Evolutionary conservation across 1,140 invertebrate genomes (phyloP).

Genomic region (Neomicropteryx cornuta): DNA sequence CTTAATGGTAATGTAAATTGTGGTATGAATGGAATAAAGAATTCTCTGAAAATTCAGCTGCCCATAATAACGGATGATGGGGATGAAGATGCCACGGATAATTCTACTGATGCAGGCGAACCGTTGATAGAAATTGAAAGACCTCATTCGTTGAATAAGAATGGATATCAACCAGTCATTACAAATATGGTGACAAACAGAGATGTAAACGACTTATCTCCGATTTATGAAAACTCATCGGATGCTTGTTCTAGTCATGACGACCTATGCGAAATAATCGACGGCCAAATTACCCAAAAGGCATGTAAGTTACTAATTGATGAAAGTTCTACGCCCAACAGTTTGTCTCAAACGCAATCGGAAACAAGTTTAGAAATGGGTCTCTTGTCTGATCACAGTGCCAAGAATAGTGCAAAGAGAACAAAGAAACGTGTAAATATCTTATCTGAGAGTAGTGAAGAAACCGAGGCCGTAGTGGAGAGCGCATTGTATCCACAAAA

Average conservation of each 20-base stretch:
- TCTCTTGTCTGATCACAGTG: slow-evolving; percentile 25
- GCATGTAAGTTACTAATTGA: slow-evolving; percentile 29
- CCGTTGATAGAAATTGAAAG: slow-evolving; percentile 13
- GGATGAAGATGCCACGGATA: slow-evolving; percentile 27
- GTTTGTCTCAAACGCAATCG: slow-evolving; percentile 37
- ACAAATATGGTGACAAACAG: slow-evolving; percentile 27
- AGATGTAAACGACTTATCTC: slow-evolving; percentile 38
- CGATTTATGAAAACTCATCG: slow-evolving; percentile 40
- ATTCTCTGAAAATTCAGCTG: slow-evolving; percentile 36
- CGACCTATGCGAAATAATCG: slow-evolving; percentile 26
- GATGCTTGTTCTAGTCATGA: slow-evolving; percentile 39
- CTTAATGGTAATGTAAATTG: slow-evolving; percentile 30
- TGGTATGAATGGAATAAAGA: slow-evolving; percentile 39
- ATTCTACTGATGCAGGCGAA: slow-evolving; percentile 16
- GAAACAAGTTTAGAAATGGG: slow-evolving; percentile 41
- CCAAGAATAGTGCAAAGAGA: slow-evolving; percentile 41
- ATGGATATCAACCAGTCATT: slow-evolving; percentile 32
- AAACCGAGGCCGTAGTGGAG: slow-evolving; percentile 37
- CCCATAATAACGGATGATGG: slow-evolving; percentile 38
- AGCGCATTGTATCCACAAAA: slow-evolving; percentile 35
- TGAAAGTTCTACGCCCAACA: slow-evolving; percentile 36
- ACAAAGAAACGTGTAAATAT: slow-evolving; percentile 49
- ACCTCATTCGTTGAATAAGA: slow-evolving; percentile 24
- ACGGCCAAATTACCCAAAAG: slow-evolving; percentile 29
- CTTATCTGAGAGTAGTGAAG: slow-evolving; percentile 39